Evolutionary conservation across 2,888 invertebrate genomes (phyloP).

Genomic region (Lissocephala sabroskyi): DNA sequence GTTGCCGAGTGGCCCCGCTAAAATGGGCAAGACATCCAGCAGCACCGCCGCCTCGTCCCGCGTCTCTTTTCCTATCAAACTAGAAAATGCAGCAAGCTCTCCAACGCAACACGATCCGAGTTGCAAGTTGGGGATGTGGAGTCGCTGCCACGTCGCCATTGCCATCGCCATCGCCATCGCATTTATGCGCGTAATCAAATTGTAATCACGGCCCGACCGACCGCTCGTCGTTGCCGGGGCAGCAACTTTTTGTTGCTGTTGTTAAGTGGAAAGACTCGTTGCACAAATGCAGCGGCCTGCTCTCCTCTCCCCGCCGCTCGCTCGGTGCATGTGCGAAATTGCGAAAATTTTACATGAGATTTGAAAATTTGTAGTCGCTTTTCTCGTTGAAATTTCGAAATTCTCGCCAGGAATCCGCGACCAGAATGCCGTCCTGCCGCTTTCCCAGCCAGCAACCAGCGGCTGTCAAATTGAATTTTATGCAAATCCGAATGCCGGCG

Average conservation of each 20-base stretch:
- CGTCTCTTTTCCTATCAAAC: slow-evolving; percentile 44
- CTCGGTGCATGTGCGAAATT: background rate
- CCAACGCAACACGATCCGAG: slow-evolving; percentile 1
- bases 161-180: slow-evolving; percentile 35
- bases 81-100: slow-evolving; percentile 39
- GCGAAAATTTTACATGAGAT: no score
- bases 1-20: slow-evolving; percentile 20
- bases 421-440: slow-evolving; percentile 66
- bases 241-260: slow-evolving; percentile 33
- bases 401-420: no score
- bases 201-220: slow-evolving; percentile 59
- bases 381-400: slow-evolving; percentile 65
- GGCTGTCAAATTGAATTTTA: slow-evolving; percentile 65
- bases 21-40: slow-evolving; percentile 65
- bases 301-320: background rate
- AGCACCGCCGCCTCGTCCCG: no score
- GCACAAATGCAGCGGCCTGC: slow-evolving; percentile 58
- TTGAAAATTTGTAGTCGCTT: slow-evolving; percentile 20
- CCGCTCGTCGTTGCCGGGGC: slow-evolving; percentile 27
- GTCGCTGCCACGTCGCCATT: slow-evolving; percentile 6
- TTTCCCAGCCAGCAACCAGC: slow-evolving; percentile 33
- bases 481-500: slow-evolving; percentile 61
- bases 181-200: slow-evolving; percentile 67
- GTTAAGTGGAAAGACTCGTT: slow-evolving; percentile 68
- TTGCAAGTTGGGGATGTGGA: background rate